Evolutionary conservation across 2,888 invertebrate genomes (phyloP).

Genomic region (Falcaria lacertinaria): DNA sequence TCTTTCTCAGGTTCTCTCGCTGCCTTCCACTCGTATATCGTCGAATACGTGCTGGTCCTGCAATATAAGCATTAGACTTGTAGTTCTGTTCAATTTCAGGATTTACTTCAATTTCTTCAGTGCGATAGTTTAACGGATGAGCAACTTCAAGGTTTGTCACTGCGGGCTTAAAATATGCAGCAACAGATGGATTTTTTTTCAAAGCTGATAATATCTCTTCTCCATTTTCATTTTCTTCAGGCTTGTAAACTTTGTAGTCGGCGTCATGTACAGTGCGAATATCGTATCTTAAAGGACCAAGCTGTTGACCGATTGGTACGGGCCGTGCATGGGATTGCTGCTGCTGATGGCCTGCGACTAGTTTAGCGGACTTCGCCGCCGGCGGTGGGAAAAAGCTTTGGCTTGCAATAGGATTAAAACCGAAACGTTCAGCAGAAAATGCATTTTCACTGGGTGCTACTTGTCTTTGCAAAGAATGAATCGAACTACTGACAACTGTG

Average conservation of each 20-base stretch:
- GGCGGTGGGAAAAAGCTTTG: slow-evolving; percentile 53
- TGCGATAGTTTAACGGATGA: slow-evolving; percentile 65
- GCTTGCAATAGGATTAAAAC: slow-evolving; percentile 72
- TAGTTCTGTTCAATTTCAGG: slow-evolving; percentile 62
- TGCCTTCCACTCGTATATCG: slow-evolving; percentile 72
- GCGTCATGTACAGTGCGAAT: slow-evolving; percentile 70
- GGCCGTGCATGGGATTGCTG: slow-evolving; percentile 27
- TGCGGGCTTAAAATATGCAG: slow-evolving; percentile 67
- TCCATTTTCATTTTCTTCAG: slow-evolving; percentile 62
- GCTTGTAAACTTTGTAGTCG: slow-evolving; percentile 69
- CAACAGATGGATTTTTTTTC: slow-evolving; percentile 66
- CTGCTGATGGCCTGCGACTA: slow-evolving; percentile 46
- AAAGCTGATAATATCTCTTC: slow-evolving; percentile 65
- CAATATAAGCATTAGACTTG: slow-evolving; percentile 72
- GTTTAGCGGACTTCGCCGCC: slow-evolving; percentile 38
- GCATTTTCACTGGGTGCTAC: slow-evolving; percentile 58
- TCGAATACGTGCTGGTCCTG: slow-evolving; percentile 68
- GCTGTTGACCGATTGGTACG: slow-evolving; percentile 44
- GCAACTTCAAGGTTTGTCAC: slow-evolving; percentile 65
- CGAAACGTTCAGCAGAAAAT: slow-evolving; percentile 68
- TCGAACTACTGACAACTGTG: slow-evolving; percentile 71
- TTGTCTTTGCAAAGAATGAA: slow-evolving; percentile 64
- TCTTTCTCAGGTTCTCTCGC: slow-evolving; percentile 55
- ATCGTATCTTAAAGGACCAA: slow-evolving; percentile 62
- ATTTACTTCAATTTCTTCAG: slow-evolving; percentile 56